Percentiles rank a stretch among this genome's conserved stretches.
Conservation (phyloP, 2,888 invertebrate species). For the Scrobipalpa costella region DNA sequence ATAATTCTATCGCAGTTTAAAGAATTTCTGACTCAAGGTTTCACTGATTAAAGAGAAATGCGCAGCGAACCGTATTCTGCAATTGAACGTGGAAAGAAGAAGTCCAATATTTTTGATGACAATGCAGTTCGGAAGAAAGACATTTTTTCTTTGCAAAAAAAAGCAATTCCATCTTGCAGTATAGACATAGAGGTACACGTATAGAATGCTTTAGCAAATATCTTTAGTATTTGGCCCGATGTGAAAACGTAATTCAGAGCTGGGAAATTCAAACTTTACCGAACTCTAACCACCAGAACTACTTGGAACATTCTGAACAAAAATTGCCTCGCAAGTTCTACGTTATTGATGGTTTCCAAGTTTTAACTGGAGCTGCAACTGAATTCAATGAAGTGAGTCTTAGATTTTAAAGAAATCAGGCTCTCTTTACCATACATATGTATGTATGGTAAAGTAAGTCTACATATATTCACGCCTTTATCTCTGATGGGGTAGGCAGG, state of each 20-base stretch:
- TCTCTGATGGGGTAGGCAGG: too few species aligned
- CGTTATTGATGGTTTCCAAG: background rate
- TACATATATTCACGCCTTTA: too few species aligned
- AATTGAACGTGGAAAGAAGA: background rate
- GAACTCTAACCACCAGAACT: background rate
- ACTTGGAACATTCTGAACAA: background rate
- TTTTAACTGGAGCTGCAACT: too few species aligned
- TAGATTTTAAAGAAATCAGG: too few species aligned
- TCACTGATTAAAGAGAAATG: slow-evolving; percentile 4
- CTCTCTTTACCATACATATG: too few species aligned
- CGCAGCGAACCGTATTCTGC: background rate
- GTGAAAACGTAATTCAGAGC: background rate
- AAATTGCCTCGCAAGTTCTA: background rate
- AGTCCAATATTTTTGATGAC: background rate
- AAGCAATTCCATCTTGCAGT: background rate
- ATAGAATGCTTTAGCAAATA: too few species aligned
- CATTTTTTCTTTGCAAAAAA: background rate
- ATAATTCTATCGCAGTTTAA: background rate
- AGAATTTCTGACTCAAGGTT: background rate
- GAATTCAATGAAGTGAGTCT: too few species aligned
- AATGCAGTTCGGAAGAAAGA: slow-evolving; percentile 3
- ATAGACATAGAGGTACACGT: background rate
- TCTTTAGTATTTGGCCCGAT: background rate
- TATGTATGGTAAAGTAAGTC: too few species aligned
- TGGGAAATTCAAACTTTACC: background rate